phyloP scores from a whole-genome alignment of 2,797 vertebrate genomes.

The Euphonia xanthogaster region DNA sequence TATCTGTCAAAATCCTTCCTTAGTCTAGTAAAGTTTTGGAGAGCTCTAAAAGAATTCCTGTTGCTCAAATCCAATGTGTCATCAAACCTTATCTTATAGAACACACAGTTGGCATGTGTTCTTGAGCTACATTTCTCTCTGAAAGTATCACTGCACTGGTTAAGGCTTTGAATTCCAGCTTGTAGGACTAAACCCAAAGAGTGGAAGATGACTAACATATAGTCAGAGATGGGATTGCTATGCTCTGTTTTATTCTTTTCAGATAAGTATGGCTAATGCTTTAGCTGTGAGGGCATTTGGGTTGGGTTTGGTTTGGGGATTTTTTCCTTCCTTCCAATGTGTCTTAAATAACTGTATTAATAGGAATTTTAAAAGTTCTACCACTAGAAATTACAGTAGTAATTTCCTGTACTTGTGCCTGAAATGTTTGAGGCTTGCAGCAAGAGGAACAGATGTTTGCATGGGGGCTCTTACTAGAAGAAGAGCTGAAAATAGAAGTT shows the following conservation, averaged over 20 bases:
- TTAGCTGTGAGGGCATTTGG: not conserved
- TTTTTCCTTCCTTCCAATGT: not conserved
- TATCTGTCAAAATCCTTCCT: constrained; percentile 54
- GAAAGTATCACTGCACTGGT: not conserved
- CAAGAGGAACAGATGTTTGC: not conserved
- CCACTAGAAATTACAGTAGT: not conserved
- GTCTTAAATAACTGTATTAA: not conserved
- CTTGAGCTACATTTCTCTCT: not conserved
- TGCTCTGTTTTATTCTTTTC: not conserved
- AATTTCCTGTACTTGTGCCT: not conserved
- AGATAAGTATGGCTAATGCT: not conserved
- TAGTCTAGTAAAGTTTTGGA: not conserved
- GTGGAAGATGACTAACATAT: accelerated
- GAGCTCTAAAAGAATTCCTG: not conserved
- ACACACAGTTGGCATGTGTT: not conserved
- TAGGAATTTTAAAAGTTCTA: not conserved
- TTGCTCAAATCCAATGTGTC: not conserved
- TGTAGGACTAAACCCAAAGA: not conserved
- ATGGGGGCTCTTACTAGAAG: not conserved
- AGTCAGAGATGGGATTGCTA: not conserved
- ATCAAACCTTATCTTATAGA: not conserved
- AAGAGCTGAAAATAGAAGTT: not conserved
- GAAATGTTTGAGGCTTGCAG: not conserved
- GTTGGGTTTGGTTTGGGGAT: not conserved
- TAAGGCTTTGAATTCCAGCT: not conserved